Evolutionary conservation across 2,113 vertebrate genomes (phyloP), one percentile per base, ranked within the genome.

Genomic region (Cryptoleucopteryx plumbea): DNA sequence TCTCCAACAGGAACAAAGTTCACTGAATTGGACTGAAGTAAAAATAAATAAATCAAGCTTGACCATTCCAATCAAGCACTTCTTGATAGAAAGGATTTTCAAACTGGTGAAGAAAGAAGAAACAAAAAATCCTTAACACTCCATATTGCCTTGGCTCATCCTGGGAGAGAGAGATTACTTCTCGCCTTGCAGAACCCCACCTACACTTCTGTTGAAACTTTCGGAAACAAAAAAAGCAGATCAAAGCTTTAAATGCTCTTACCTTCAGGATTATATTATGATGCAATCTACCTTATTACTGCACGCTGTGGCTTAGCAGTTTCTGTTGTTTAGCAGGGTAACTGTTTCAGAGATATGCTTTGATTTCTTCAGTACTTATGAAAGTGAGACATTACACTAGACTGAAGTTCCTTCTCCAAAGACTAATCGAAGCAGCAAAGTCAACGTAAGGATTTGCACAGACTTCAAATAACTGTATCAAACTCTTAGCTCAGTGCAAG

Each of bases 221-320:
- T 31, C 2, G 2, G 56, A 82, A 91, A 75, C 4, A 6, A 81
- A 80, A 83, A 62, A 81, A 32, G 7, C 18, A 82, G 43, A 72
- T 73, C 47, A 75, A 96, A 91, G 42, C 18, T 93, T 85, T 94
- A 93, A 96, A 85, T 40, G 29, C 55, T 93, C 45, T 80, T 91
- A 82, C 88, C 58, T 93, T 72, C 29, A 73, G 19, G 40, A 92
- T 83, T 94, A 77, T 31, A 7, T 45, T 93, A 81, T 42, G 26
- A 81, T 92, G 79, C 50, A 88, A 81, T 68, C 72, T 83, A 73
- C 40, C 65, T 87, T 68, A 48, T 61, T 84, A 67, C 50, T 53
- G 17, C 2, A 0, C 43, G 55, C 21, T 29, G 16, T n/a, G 20
- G 40, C 5, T 90, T 78, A 86, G 43, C 14, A 78, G 58, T 36